Conservation (phyloP, 2,113 vertebrate genomes). For the Saccopteryx leptura region DNA sequence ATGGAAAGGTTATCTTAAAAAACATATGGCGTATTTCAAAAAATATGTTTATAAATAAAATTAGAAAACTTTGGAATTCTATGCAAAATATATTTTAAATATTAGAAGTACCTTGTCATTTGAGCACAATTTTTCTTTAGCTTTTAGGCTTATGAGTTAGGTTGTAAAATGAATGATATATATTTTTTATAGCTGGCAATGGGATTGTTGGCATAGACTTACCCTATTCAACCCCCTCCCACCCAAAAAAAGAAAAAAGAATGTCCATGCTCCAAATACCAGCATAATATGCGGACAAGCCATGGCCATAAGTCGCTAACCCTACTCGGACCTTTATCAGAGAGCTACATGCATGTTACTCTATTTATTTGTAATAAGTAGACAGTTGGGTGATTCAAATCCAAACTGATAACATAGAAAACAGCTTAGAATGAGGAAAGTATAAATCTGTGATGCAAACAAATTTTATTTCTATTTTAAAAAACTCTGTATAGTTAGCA, state of each 20-base stretch:
- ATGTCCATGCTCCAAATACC: neutral
- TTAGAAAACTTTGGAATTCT: constrained; percentile 10
- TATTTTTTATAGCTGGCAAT: neutral
- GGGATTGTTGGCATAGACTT: neutral
- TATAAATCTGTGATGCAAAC: neutral
- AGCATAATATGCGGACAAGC: neutral
- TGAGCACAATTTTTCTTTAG: constrained; percentile 1
- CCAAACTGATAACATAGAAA: neutral
- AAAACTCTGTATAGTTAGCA: neutral
- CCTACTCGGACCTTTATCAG: neutral
- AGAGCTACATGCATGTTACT: neutral
- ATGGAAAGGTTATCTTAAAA: constrained; percentile 45
- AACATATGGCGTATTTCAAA: neutral
- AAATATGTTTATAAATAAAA: neutral
- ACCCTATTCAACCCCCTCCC: neutral
- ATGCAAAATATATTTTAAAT: constrained; percentile 53
- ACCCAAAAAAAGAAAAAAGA: neutral
- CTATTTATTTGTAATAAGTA: neutral
- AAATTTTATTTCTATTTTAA: neutral
- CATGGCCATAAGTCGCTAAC: neutral
- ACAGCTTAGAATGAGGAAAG: neutral
- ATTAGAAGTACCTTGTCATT: neutral
- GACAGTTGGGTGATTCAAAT: neutral
- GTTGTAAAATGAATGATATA: neutral
- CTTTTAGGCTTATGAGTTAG: neutral